These are phyloP conservation scores for Falcunculus frontatus DNA, from an alignment of 2,113 vertebrate species.

Conservation along the genomic window DNA sequence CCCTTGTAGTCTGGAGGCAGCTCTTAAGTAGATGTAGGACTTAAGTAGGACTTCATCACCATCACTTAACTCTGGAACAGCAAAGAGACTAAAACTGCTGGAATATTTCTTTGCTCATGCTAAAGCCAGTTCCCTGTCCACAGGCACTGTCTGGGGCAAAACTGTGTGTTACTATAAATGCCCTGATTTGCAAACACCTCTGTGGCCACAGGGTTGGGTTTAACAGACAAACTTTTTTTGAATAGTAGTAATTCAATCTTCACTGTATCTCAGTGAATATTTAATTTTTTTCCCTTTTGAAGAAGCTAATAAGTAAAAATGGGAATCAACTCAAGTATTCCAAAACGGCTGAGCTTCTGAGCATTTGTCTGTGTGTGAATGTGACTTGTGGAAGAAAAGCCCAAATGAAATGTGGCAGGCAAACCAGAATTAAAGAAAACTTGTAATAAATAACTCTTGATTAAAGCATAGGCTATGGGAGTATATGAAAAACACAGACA, in stretches of 20 bases:
- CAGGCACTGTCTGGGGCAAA: background rate
- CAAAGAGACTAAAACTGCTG: background rate
- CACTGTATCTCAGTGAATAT: background rate
- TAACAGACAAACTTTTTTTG: background rate
- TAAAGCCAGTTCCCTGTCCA: background rate
- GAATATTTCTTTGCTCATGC: background rate
- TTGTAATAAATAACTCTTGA: slow-evolving; percentile 23
- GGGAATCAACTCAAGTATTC: background rate
- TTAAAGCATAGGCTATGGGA: slow-evolving; percentile 22
- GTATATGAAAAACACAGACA: slow-evolving; percentile 26
- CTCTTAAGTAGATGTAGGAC: background rate
- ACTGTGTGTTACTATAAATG: background rate
- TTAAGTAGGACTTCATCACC: background rate
- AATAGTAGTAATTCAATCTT: background rate
- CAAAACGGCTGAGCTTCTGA: background rate
- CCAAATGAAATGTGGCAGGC: background rate
- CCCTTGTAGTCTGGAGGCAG: background rate
- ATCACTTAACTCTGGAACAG: background rate
- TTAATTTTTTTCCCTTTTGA: background rate
- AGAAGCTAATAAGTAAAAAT: slow-evolving; percentile 15
- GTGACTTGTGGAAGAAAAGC: slow-evolving; percentile 4
- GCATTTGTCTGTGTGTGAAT: background rate
- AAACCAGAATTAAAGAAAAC: background rate
- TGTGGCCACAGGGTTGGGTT: background rate
- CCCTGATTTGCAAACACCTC: background rate